Conservation (phyloP, 2,888 invertebrate genomes). For the Leucania comma region DNA sequence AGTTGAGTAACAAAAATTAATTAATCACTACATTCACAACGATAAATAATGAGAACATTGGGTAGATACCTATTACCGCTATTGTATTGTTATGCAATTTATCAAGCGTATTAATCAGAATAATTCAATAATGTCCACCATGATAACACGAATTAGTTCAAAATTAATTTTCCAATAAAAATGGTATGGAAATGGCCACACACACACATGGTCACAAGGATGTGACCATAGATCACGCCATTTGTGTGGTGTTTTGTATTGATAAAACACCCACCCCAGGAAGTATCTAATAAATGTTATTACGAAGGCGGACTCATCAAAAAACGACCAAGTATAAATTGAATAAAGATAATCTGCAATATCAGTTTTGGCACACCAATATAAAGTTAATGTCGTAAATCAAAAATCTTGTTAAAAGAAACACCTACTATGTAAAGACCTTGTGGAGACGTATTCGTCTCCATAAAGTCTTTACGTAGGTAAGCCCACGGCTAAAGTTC, state of each 20-base stretch:
- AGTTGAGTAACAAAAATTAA: background rate
- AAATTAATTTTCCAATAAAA: background rate
- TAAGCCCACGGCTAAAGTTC: too few species aligned
- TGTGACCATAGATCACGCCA: too few species aligned
- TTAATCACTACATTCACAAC: background rate
- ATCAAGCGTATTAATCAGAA: constrained; percentile 5
- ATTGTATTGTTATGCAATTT: background rate
- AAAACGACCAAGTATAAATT: constrained; percentile 25
- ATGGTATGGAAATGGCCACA: too few species aligned
- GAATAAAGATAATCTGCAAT: background rate
- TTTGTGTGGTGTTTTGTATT: too few species aligned
- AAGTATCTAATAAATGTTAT: background rate
- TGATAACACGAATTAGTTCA: background rate
- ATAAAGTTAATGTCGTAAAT: background rate
- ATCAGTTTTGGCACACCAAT: background rate
- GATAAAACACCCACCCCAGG: background rate
- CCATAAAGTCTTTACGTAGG: too few species aligned
- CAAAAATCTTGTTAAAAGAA: background rate
- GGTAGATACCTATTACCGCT: background rate
- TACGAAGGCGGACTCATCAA: constrained; percentile 15
- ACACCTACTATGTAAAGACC: too few species aligned
- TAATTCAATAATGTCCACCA: background rate
- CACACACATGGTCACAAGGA: too few species aligned
- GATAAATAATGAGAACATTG: background rate
- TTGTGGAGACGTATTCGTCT: too few species aligned